Evolutionary conservation across 1,140 invertebrate species (phyloP), one percentile per base, ranked within the genome.

Genomic region (Zaprionus kolodkinae): DNA sequence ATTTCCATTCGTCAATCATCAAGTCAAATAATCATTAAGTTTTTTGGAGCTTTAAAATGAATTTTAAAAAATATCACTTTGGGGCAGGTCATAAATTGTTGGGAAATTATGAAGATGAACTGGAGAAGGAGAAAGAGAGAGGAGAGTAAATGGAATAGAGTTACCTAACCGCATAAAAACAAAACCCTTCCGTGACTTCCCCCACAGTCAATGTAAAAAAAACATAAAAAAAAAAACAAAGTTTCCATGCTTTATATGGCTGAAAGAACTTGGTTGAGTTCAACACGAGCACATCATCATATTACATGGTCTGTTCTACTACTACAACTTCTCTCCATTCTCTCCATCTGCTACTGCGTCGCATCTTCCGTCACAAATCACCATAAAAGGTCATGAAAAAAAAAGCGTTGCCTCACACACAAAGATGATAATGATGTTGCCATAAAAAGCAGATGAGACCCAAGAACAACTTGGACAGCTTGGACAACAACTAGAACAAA

Each of bases 301-400:
- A 78, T 81, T 81, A 81, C 78, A 76, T 62, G 77, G 66, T 63
- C 13, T 17, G 48, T 60, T 43, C 21, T 48, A 27, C 59, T 48
- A 62, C 48, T 56, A 35, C 57, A 21, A 48, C 15, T 21, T 30
- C 27, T 30, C 3, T n/a, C n/a, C n/a, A n/a, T n/a, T n/a, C n/a
- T n/a, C n/a, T n/a, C n/a, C n/a, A n/a, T n/a, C n/a, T n/a, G n/a
- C n/a, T n/a, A n/a, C 27, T 30, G 1, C 27, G 7, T 56, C 50
- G 66, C 62, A 64, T 66, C 57, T 69, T 63, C 27, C 21, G 15
- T 30, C 64, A 64, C 65, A 57, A 62, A 69, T 70, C 71, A 72
- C 81, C 81, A 77, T 75, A 81, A 76, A 86, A 81, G 82, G 78
- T 81, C 72, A 65, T 68, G 67, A 79, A 78, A 15, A 79, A 78